Evolutionary conservation across 2,888 invertebrate genomes (phyloP).

Genomic region (Callosobruchus maculatus): DNA sequence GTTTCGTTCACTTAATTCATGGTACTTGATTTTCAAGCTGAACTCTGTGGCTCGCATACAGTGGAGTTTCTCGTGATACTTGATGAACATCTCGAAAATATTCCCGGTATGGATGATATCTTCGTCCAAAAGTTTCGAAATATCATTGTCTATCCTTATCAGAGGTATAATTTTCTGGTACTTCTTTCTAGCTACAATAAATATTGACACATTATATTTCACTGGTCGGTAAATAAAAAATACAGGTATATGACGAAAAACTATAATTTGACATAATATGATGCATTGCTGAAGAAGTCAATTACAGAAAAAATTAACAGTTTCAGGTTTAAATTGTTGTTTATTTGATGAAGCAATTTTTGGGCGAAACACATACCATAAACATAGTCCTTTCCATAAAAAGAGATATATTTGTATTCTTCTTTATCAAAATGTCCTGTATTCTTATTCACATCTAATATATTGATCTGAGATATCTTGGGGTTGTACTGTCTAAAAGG

Average conservation of each 20-base stretch:
- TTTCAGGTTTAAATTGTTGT: too few species aligned
- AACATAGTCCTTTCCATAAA: slow-evolving; percentile 81
- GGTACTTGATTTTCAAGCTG: slow-evolving; percentile 59
- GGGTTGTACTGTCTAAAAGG: slow-evolving; percentile 88
- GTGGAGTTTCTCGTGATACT: slow-evolving; percentile 61
- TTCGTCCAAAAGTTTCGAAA: slow-evolving; percentile 52
- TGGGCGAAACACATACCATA: slow-evolving; percentile 13
- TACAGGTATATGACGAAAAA: too few species aligned
- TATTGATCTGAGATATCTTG: slow-evolving; percentile 48
- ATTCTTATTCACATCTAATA: slow-evolving; percentile 67
- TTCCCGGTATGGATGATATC: slow-evolving; percentile 49
- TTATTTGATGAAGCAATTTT: too few species aligned
- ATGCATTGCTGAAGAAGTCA: too few species aligned
- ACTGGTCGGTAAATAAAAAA: too few species aligned
- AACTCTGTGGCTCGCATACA: slow-evolving; percentile 79
- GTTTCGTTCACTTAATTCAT: slow-evolving; percentile 38
- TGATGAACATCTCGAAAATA: slow-evolving; percentile 69
- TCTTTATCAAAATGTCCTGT: slow-evolving; percentile 76
- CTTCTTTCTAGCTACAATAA: slow-evolving; percentile 60
- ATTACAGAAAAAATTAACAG: too few species aligned
- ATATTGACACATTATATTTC: too few species aligned
- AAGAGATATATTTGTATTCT: slow-evolving; percentile 70
- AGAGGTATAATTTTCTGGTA: slow-evolving; percentile 58
- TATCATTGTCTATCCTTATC: slow-evolving; percentile 63
- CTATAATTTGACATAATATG: too few species aligned